A percentile compares a stretch with the other conserved stretches of the same genome.
These are phyloP conservation scores for Schizaphis graminum DNA, from an alignment of 2,888 invertebrate species.

Conservation along the genomic window DNA sequence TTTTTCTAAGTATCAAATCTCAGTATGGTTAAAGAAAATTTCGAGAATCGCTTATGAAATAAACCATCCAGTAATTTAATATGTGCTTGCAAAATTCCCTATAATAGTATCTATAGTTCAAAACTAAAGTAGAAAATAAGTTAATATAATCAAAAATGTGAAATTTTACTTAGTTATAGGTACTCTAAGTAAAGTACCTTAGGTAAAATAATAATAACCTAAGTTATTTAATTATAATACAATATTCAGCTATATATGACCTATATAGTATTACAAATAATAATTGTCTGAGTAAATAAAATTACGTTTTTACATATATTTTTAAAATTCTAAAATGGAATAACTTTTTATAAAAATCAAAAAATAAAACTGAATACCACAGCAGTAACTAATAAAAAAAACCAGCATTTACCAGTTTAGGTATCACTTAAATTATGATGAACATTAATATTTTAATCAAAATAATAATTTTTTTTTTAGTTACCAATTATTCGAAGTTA, in stretches of 20 bases:
- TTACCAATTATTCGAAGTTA: constrained; percentile 41
- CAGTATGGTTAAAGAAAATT: neutral
- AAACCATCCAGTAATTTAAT: neutral
- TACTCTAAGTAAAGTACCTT: no score
- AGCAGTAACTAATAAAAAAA: neutral
- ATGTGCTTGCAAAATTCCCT: neutral
- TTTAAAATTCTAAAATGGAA: neutral
- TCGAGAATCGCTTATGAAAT: neutral
- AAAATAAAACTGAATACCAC: neutral
- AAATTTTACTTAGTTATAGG: neutral
- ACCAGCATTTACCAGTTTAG: neutral
- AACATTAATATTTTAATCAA: neutral
- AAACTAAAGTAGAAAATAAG: neutral
- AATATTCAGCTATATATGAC: neutral
- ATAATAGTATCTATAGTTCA: neutral
- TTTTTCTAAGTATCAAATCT: neutral
- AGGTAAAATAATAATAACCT: no score
- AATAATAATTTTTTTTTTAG: neutral
- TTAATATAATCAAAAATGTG: neutral
- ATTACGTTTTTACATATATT: neutral
- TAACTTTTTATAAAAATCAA: neutral
- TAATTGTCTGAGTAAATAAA: neutral
- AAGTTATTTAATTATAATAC: neutral
- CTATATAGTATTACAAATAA: neutral
- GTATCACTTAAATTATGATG: neutral